Base-by-base conservation (phyloP, 2,888 invertebrate genomes). In the Callinectes sapidus region DNA sequence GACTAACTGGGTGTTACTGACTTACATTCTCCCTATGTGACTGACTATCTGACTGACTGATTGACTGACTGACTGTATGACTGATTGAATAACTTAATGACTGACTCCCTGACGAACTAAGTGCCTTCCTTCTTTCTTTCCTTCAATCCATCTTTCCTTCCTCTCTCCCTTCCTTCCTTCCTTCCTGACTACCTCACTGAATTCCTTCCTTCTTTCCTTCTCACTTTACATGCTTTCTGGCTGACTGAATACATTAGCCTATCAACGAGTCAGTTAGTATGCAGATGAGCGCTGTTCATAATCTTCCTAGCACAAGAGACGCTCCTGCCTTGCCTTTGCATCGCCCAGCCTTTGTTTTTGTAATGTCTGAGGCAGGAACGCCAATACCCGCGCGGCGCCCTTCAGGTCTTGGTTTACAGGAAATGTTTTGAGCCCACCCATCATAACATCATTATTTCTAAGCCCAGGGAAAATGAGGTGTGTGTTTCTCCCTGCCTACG, bases 361-460 rank as follows among this genome's bases (percentile, higher is more conserved):
- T 71, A n/a, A 71, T 71, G 71, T 71, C 71, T 71, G 71, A 71
- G 71, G 71, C 28, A 71, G 28, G n/a, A 23, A 71, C 71, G 71
- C 71, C 71, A 16, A n/a, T 71, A 71, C 71, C 71, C 28, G 23
- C 71, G 71, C 28, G 16, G 28, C 71, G 71, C 28, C 28, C 71
- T 71, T 71, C 28, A n/a, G 28, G 71, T 71, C 18, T 48, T 61
- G 61, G 71, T 71, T 8, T 28, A 8, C 71, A 71, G 71, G 71
- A 71, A 71, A n/a, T 71, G 71, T 71, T 71, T 71, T 71, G 71
- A 71, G 71, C 23, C 8, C 8, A n/a, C 23, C 71, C n/a, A n/a
- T 71, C 71, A 71, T 71, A 71, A 71, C 71, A 71, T 71, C 23
- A 71, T 71, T 71, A 71, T 71, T 71, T 23, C 6, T 71, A 28